Evolutionary conservation across 2,113 vertebrate genomes (phyloP), one percentile per base, ranked within the genome.

Genomic region (Siniperca chuatsi): DNA sequence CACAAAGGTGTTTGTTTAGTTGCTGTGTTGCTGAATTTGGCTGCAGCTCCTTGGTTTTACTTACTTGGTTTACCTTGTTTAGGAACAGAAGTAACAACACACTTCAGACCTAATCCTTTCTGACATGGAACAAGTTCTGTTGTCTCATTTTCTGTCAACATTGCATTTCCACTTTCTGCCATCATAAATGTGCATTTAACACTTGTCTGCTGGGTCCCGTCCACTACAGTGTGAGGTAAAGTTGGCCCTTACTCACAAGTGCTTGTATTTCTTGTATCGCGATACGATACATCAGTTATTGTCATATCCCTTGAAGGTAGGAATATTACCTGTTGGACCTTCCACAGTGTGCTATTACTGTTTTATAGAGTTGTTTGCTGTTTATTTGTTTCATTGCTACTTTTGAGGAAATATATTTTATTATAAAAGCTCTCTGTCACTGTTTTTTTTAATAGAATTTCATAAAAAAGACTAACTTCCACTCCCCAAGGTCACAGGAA

Each of bases 91-190:
- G 68, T 25, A 29, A 58, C 6, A 5, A 25, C 52, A 72, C 18
- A 25, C 25, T 55, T 57, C 33, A 73, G 18, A 40, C 23, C 20
- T 2, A 20, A 9, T 29, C 65, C 64, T 2, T 54, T 4, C 6
- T 33, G 60, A 48, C 1, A 3, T 33, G 42, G 52, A 76, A 58
- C 42, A 55, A 52, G 15, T 9, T 23, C 4, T 76, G 66, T 42
- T 46, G 50, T 75, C 21, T 75, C 64, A 40, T 33, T 50, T 48
- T 61, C 40, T 48, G 42, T 15, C 72, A 55, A 50, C 77, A 33
- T 25, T 72, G 66, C 44, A 64, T 71, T 83, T 80, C 52, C 23
- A 55, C 54, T 68, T 12, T 73, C 46, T 50, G 73, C 33, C 64
- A 16, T 21, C n/a, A 37, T 52, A 55, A 46, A 69, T 3, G 35